These are phyloP conservation scores for Rallus limicola DNA, from an alignment of 2,113 vertebrate genomes.

Conservation along the genomic window DNA sequence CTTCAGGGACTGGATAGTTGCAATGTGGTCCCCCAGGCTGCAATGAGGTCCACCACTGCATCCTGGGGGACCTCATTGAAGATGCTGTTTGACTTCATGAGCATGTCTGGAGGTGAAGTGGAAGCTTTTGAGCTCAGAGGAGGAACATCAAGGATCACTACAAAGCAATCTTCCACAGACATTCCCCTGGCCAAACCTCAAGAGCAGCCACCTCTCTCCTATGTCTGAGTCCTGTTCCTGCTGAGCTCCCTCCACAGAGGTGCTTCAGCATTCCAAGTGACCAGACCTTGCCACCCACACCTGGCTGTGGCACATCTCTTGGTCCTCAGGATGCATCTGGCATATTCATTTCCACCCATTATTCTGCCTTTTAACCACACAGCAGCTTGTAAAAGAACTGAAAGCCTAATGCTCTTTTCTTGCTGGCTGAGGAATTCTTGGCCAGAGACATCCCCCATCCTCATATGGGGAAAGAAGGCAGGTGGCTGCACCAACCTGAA, in stretches of 20 bases:
- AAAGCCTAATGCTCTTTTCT: background rate
- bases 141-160: background rate
- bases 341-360: background rate
- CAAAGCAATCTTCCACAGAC: background rate
- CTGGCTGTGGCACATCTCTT: background rate
- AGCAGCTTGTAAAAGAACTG: background rate
- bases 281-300: background rate
- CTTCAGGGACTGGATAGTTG: too few relatives aligned
- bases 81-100: background rate
- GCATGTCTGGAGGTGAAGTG: background rate
- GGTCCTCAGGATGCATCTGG: conserved; percentile 19
- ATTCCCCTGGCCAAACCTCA: background rate
- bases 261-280: background rate
- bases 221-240: background rate
- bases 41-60: too few relatives aligned
- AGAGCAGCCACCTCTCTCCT: background rate
- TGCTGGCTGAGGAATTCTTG: background rate
- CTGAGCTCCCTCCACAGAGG: background rate
- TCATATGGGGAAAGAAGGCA: background rate
- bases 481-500: background rate
- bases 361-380: background rate
- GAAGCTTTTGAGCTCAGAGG: background rate
- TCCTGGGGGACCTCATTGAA: background rate
- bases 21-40: too few relatives aligned
- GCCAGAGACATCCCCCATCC: background rate